phyloP scores from a whole-genome alignment of 2,888 invertebrate genomes.

The Theodoxus fluviatilis region DNA sequence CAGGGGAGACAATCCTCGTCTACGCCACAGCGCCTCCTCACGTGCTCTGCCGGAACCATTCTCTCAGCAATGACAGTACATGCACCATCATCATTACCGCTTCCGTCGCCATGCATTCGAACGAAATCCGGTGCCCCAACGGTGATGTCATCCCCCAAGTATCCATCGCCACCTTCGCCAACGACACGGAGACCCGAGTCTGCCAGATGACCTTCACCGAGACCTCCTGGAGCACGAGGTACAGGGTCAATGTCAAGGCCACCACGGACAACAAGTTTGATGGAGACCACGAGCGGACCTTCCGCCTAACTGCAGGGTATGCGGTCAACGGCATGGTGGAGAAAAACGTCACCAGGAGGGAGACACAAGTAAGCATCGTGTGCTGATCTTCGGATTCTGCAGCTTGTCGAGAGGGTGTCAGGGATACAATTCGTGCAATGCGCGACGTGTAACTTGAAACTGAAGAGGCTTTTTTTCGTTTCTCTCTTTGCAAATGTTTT shows the following conservation, averaged over 20 bases:
- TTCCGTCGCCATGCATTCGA: no score
- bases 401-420: conserved; percentile 32
- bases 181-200: conserved; percentile 29
- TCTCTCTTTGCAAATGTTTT: no score
- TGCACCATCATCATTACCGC: no score
- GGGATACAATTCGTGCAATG: not conserved
- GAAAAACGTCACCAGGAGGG: no score
- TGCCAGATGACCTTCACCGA: conserved; percentile 32
- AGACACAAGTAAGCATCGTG: no score
- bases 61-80: no score
- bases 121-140: conserved; percentile 38
- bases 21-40: conserved; percentile 32
- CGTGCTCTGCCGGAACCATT: conserved; percentile 38
- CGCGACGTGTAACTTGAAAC: not conserved
- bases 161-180: no score
- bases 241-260: conserved; percentile 34
- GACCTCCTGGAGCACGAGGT: conserved; percentile 22
- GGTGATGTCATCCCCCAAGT: conserved; percentile 31
- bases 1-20: conserved; percentile 28
- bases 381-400: no score
- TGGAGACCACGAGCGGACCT: conserved; percentile 35
- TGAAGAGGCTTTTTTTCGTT: not conserved
- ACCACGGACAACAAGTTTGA: conserved; percentile 40
- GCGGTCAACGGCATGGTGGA: no score
- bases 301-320: no score